phyloP scores from a whole-genome alignment of 2,888 invertebrate species.

The Bursaphelenchus okinawaensis region DNA sequence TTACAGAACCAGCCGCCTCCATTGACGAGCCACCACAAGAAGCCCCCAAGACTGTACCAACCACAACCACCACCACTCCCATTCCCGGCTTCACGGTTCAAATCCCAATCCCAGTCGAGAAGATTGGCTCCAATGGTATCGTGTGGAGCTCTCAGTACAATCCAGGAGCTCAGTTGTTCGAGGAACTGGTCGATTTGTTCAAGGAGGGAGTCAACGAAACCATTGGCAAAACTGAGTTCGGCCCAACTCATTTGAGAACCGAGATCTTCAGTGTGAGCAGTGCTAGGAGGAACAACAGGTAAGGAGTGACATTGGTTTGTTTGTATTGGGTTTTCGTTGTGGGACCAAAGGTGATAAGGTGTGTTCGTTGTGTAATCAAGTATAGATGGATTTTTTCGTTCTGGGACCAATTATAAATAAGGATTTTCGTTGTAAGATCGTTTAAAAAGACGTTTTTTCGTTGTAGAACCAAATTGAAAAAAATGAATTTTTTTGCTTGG shows the following conservation, averaged over 20 bases:
- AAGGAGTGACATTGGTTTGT: too few relatives aligned
- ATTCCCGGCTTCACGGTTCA: background rate
- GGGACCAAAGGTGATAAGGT: too few relatives aligned
- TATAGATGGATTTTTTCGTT: too few relatives aligned
- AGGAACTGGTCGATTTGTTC: slow-evolving; percentile 26
- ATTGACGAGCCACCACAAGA: slow-evolving; percentile 38
- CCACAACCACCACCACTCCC: too few relatives aligned
- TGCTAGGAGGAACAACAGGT: slow-evolving; percentile 37
- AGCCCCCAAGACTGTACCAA: too few relatives aligned
- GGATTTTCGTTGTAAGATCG: too few relatives aligned
- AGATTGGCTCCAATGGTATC: slow-evolving; percentile 33
- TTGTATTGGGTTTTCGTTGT: too few relatives aligned
- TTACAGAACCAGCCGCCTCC: slow-evolving; percentile 33
- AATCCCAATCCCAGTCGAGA: slow-evolving; percentile 25
- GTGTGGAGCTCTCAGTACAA: slow-evolving; percentile 43
- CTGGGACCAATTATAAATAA: too few relatives aligned
- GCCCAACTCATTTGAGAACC: slow-evolving; percentile 35
- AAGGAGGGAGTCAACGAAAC: slow-evolving; percentile 20
- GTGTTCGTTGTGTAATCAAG: too few relatives aligned
- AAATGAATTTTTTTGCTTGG: too few relatives aligned
- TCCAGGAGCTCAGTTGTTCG: slow-evolving; percentile 12
- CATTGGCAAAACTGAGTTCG: slow-evolving; percentile 30
- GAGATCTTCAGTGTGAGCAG: slow-evolving; percentile 36
- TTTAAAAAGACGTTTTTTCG: too few relatives aligned
- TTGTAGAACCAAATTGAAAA: too few relatives aligned